phyloP scores from a whole-genome alignment of 2,113 vertebrate genomes.

The Ptyas mucosa region DNA sequence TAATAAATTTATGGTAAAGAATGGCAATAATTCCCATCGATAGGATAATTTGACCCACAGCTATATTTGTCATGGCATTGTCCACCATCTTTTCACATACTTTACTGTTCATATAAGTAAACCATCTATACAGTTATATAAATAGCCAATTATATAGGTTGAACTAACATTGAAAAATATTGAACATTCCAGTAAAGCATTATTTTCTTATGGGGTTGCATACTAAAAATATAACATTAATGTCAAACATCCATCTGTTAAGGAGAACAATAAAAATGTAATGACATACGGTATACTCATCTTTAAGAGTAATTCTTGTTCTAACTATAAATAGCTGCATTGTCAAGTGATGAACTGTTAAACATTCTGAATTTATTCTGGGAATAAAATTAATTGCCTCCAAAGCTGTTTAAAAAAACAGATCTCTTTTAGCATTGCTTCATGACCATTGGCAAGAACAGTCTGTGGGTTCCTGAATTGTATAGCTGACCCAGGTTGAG shows the following conservation, averaged over 20 bases:
- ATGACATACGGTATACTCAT: neutral
- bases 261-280: neutral
- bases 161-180: neutral
- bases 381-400: neutral
- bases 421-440: conserved; percentile 8
- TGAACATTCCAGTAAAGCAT: neutral
- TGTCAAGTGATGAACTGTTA: neutral
- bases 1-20: neutral
- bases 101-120: neutral
- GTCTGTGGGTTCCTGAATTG: conserved; percentile 94
- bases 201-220: neutral
- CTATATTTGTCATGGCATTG: neutral
- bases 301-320: neutral
- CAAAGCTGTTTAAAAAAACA: neutral
- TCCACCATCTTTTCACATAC: neutral
- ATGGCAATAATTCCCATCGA: neutral
- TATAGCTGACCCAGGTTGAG: conserved; percentile 91
- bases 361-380: conserved; percentile 9
- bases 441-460: conserved; percentile 98
- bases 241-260: neutral
- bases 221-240: neutral
- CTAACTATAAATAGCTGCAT: neutral
- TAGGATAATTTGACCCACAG: neutral
- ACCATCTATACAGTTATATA: neutral
- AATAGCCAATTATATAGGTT: neutral